These are phyloP conservation scores for Stegana nigrithorax DNA, from an alignment of 2,888 invertebrate species.

Conservation along the genomic window DNA sequence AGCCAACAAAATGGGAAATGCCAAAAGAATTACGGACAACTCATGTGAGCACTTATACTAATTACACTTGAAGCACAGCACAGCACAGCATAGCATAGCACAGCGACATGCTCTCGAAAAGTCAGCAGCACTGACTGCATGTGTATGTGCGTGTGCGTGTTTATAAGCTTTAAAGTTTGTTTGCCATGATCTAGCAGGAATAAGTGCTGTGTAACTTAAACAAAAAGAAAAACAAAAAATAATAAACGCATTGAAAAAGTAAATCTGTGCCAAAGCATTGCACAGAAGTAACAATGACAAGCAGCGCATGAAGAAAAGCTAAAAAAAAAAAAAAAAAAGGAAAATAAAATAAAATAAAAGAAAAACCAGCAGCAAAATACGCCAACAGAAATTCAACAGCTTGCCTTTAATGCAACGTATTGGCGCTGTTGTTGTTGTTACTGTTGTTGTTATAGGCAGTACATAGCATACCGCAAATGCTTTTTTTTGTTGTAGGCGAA, in stretches of 20 bases:
- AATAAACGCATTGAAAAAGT: not conserved
- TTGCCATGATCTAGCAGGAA: too few species aligned
- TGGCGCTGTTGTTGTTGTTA: not conserved
- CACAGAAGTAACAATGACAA: too few species aligned
- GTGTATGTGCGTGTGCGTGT: not conserved
- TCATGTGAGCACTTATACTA: constrained; percentile 54
- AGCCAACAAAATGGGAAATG: constrained; percentile 14
- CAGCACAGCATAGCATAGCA: not conserved
- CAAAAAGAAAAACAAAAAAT: not conserved
- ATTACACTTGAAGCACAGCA: constrained; percentile 41
- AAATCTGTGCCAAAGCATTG: too few species aligned
- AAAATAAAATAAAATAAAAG: too few species aligned
- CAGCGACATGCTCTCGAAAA: not conserved
- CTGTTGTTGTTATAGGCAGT: not conserved
- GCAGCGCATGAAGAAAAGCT: too few species aligned
- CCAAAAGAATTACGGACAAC: constrained; percentile 45
- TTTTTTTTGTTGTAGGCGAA: not conserved
- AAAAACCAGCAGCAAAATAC: too few species aligned
- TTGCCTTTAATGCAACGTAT: not conserved
- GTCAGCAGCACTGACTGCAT: not conserved
- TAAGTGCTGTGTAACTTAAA: not conserved
- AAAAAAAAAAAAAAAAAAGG: too few species aligned
- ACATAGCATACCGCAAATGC: not conserved
- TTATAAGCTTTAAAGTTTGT: not conserved
- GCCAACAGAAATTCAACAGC: too few species aligned